Evolutionary conservation across 2,888 invertebrate genomes (phyloP), one percentile per base, ranked within the genome.

Genomic region (Drosophila cognata): DNA sequence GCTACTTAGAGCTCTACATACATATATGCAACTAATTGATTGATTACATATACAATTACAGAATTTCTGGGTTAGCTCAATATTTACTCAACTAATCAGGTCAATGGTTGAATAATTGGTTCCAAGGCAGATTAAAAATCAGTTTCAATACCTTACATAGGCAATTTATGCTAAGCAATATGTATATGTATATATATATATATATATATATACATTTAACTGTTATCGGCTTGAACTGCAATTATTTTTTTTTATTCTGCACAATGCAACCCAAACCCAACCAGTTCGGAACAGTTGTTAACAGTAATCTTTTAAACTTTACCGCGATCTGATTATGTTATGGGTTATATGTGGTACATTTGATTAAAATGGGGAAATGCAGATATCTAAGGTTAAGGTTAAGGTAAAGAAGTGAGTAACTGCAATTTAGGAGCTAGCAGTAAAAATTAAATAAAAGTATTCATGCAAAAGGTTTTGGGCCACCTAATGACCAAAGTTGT

Each of bases 401-500:
- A 62, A 61, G 72, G 63, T 61, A 77, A 64, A 59, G 51, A 61
- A 63, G 55, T 61, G 58, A 71, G 70, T 72, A 82, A 78, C 55
- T 89, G 87, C 79, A 85, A 73, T 75, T 76, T 70, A 61, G 16
- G 53, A 55, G 56, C 11, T 43, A 60, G 25, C 51, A 29, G 41
- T 16, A 53, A 66, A 52, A 25, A 29, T 21, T n/a, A 53, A 56
- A 63, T 57, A 62, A 51, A 64, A 57, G 21, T 21, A 25, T 36
- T 18, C 41, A 28, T 10, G n/a, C 2, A 46, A 68, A 31, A 56
- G 52, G 46, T 48, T 62, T 21, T 55, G 21, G n/a, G 18, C 31
- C 21, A 63, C 71, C 72, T 85, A 86, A 80, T 84, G 89, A 82
- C 77, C 51, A 78, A 87, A 89, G 86, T 84, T 84, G 33, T 59